Base-by-base conservation (phyloP, 2,888 invertebrate species). In the Tenthredo distinguenda region DNA sequence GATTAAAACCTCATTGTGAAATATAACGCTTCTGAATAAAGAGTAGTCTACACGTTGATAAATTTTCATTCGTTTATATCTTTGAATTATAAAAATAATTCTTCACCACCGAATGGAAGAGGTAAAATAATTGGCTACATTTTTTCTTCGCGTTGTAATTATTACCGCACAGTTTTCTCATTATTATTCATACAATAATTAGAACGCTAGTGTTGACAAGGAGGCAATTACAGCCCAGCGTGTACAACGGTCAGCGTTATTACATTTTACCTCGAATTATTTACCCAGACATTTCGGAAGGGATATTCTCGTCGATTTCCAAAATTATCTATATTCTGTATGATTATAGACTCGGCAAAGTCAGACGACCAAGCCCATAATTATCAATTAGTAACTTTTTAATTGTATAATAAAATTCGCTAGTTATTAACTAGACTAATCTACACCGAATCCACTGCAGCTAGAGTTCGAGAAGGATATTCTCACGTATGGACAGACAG, bases 101-200 rank as follows among this genome's bases (percentile, higher is more conserved):
- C 15, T 26, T 2, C 37, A 71, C 2, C 34, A 37, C 18, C 7
- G n/a, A 37, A 37, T 18, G 37, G 26, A 7, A 9, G 71, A 31
- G 71, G n/a, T 34, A 37, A 31, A 71, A 71, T 37, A 37, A 37
- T 71, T 71, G 26, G 18, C 18, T 37, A 9, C 15, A 34, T 37
- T 71, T 71, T 71, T 71, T 3, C n/a, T 37, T 37, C n/a, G 7
- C 55, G n/a, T 31, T 34, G 9, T 15, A 37, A 71, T 71, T 71
- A 71, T 15, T 31, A n/a, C 71, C 10, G 12, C 12, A 21, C 18
- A 37, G 71, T 31, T 71, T 26, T 71, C 37, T 71, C 71, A 37
- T 71, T 71, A 71, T 71, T 71, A 71, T 71, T 31, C 71, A 71
- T n/a, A 37, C 37, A 71, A 26, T 71, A 71, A 71, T 71, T 71